Evolutionary conservation across 2,888 invertebrate genomes (phyloP), one percentile per base, ranked within the genome.

Genomic region (Rhamphomyia laevipes): DNA sequence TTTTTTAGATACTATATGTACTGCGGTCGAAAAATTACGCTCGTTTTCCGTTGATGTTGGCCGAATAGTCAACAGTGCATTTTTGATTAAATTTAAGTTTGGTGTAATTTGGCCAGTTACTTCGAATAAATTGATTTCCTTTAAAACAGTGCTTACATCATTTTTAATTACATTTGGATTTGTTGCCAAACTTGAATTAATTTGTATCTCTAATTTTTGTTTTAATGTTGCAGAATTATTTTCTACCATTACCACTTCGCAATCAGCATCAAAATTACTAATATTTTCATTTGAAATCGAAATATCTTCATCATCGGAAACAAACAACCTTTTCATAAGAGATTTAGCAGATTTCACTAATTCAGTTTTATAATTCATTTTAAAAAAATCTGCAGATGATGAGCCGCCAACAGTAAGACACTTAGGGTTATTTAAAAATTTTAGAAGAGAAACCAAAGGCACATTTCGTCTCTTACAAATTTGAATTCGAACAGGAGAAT

Each of bases 401-500:
- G 10, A 10, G 10, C 13, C 40, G 13, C 11, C 18, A 40, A 18
- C 40, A 10, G 11, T 18, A 17, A 10, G 18, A 21, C 17, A 17
- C 10, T 18, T 18, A 40, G 40, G 35, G n/a, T 35, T 35, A 40
- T 40, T 17, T 40, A 40, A 40, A 40, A 17, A 40, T 40, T 40
- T 40, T 13, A 40, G 11, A 18, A 40, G 18, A 12, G 40, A 40
- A 40, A 40, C 18, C 17, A 40, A 18, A 12, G 40, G 3, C 12
- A 13, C 40, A 40, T 40, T 18, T 40, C 40, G 9, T 40, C 17
- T 40, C 13, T 40, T 40, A 10, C 10, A 27, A 23, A 45, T 27
- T 45, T 35, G 45, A 21, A 21, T 16, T 12, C 30, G 44, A 33
- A 44, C 44, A 16, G 37, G 45, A n/a, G 45, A 38, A 27, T 45